Conservation (phyloP, 1,140 invertebrate genomes). For the Leptonema lineaticorne region DNA sequence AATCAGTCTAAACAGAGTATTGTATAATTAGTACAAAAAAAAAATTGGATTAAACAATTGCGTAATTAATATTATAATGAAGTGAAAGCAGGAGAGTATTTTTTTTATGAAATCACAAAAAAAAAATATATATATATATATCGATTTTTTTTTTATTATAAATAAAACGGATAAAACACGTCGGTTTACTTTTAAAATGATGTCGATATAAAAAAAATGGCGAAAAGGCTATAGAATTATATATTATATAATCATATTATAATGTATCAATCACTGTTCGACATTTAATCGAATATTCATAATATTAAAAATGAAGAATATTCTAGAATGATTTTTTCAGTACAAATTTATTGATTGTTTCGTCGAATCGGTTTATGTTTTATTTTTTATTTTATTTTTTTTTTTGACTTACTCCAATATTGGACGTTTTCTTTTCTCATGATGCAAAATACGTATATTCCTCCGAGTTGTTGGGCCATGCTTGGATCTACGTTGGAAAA, state of each 20-base stretch:
- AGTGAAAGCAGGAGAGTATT: neutral
- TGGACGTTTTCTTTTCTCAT: slow-evolving; percentile 51
- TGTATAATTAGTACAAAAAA: neutral
- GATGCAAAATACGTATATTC: slow-evolving; percentile 53
- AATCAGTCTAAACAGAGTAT: neutral
- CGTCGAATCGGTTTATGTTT: too few species aligned
- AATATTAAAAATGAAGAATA: too few species aligned
- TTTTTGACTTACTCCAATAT: slow-evolving; percentile 56
- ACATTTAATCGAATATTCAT: too few species aligned
- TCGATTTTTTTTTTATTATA: too few species aligned
- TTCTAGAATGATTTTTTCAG: too few species aligned
- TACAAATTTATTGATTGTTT: too few species aligned
- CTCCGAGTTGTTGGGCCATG: slow-evolving; percentile 48
- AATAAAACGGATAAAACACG: slow-evolving; percentile 6
- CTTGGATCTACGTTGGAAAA: slow-evolving; percentile 45
- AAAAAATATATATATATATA: neutral
- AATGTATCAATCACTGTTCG: too few species aligned
- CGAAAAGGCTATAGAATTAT: too few species aligned
- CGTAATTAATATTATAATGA: neutral
- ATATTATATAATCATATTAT: too few species aligned
- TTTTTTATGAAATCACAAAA: neutral
- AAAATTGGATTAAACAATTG: slow-evolving; percentile 4
- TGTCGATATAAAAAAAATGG: too few species aligned
- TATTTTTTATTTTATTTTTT: too few species aligned
- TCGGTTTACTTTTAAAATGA: slow-evolving; percentile 37